These are phyloP conservation scores for Galerucella nymphaeae DNA, from an alignment of 2,888 invertebrate genomes.

Conservation along the genomic window DNA sequence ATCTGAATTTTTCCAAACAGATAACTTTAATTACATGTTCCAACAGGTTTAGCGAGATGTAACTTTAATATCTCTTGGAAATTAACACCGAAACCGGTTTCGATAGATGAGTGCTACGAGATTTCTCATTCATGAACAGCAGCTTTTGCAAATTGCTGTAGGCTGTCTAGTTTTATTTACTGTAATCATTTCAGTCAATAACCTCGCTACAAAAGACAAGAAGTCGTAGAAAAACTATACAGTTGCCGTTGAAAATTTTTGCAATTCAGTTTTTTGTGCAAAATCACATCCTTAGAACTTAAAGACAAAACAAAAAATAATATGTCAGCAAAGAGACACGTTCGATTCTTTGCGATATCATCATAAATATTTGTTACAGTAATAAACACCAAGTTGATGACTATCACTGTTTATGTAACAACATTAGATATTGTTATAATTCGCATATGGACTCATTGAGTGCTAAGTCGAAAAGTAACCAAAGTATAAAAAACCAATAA, in stretches of 20 bases:
- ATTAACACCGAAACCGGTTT: slow-evolving; percentile 28
- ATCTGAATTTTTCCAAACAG: neutral
- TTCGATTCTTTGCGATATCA: neutral
- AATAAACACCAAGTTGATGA: neutral
- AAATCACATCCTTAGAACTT: too few species aligned
- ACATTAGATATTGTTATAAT: too few species aligned
- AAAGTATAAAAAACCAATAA: too few species aligned
- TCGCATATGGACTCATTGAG: too few species aligned
- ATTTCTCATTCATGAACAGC: slow-evolving; percentile 28
- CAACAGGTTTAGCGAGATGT: slow-evolving; percentile 17
- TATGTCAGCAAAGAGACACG: neutral
- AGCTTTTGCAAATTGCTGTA: slow-evolving; percentile 15
- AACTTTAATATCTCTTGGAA: slow-evolving; percentile 18
- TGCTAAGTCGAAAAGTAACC: too few species aligned
- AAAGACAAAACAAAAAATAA: neutral
- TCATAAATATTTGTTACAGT: neutral
- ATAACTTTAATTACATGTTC: slow-evolving; percentile 13
- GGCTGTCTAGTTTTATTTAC: slow-evolving; percentile 15
- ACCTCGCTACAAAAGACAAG: neutral
- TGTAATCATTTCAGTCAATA: neutral
- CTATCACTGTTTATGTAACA: neutral
- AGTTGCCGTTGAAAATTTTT: too few species aligned
- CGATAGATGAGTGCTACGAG: slow-evolving; percentile 22
- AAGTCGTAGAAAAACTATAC: too few species aligned
- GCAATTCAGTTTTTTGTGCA: too few species aligned